These are phyloP conservation scores for Thereva nobilitata DNA, from an alignment of 2,888 invertebrate species.

Conservation along the genomic window DNA sequence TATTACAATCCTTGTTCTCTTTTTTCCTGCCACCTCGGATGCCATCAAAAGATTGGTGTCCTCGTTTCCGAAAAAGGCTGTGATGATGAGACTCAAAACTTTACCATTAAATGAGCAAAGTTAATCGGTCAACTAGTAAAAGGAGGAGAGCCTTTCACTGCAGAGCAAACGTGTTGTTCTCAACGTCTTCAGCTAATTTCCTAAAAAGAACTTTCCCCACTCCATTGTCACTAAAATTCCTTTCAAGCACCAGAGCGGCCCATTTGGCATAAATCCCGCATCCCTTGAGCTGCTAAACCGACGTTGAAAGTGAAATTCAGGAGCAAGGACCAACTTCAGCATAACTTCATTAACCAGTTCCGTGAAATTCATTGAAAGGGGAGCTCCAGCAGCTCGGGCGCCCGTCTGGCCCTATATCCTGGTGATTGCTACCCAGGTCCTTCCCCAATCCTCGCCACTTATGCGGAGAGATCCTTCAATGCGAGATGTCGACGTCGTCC, in stretches of 20 bases:
- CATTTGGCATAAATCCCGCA: slow-evolving; percentile 19
- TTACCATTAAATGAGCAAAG: too few relatives aligned
- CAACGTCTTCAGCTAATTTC: too few relatives aligned
- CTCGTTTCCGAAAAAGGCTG: too few relatives aligned
- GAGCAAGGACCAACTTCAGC: slow-evolving; percentile 24
- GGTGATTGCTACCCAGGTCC: neutral
- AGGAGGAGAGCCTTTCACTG: too few relatives aligned
- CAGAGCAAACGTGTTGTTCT: too few relatives aligned
- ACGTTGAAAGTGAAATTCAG: slow-evolving; percentile 29
- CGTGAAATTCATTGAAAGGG: slow-evolving; percentile 31
- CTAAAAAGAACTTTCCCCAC: neutral
- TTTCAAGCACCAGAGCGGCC: neutral
- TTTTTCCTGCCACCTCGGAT: too few relatives aligned
- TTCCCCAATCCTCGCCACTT: neutral
- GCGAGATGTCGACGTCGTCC: too few relatives aligned
- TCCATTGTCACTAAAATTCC: neutral
- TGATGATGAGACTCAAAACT: too few relatives aligned
- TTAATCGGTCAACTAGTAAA: too few relatives aligned
- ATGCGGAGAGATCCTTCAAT: neutral
- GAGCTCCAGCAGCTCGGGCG: slow-evolving; percentile 4
- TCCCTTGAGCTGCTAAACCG: slow-evolving; percentile 3
- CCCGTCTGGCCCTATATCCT: neutral
- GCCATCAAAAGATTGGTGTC: too few relatives aligned
- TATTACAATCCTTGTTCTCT: too few relatives aligned
- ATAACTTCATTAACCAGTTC: slow-evolving; percentile 34